These are phyloP conservation scores for Mugil cephalus DNA, from an alignment of 2,113 vertebrate genomes.

Conservation along the genomic window DNA sequence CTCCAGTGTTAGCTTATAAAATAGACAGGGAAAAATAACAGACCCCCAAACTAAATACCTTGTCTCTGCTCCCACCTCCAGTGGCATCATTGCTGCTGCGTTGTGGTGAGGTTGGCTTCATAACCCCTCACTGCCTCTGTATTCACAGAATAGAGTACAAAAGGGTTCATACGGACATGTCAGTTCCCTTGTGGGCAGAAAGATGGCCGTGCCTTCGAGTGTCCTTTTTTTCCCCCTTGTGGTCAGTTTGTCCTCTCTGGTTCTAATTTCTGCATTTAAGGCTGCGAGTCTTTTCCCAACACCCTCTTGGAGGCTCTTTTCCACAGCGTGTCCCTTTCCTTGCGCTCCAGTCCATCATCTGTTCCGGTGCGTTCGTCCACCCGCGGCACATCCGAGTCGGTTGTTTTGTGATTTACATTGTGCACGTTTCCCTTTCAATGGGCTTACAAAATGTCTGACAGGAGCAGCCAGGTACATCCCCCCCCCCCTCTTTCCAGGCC, in stretches of 20 bases:
- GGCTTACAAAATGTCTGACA: constrained; percentile 49
- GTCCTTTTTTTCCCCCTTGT: constrained; percentile 16
- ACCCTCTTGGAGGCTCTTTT: constrained; percentile 21
- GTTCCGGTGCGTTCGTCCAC: constrained; percentile 16
- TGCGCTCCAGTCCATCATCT: constrained; percentile 7
- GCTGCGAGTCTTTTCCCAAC: constrained; percentile 56
- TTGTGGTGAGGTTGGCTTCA: constrained; percentile 37
- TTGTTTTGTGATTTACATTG: constrained; percentile 59
- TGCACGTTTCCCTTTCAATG: constrained; percentile 63
- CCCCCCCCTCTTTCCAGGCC: constrained; percentile 33
- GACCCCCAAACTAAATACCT: constrained; percentile 45
- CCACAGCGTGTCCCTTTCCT: constrained; percentile 8
- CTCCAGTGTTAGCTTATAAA: constrained; percentile 81
- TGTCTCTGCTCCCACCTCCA: constrained; percentile 36
- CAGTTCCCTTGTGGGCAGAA: constrained; percentile 46
- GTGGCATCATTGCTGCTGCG: constrained; percentile 38
- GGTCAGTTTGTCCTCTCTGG: constrained; percentile 20
- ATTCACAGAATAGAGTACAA: constrained; percentile 61
- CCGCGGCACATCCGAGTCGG: constrained; percentile 6
- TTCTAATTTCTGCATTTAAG: constrained; percentile 57
- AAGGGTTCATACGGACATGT: constrained; percentile 43
- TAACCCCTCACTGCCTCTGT: constrained; percentile 34
- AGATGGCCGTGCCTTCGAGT: constrained; percentile 39
- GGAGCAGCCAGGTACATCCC: constrained; percentile 22
- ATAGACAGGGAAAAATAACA: constrained; percentile 71